Conservation (phyloP, 1,140 invertebrate species). For the Sinella curviseta region DNA sequence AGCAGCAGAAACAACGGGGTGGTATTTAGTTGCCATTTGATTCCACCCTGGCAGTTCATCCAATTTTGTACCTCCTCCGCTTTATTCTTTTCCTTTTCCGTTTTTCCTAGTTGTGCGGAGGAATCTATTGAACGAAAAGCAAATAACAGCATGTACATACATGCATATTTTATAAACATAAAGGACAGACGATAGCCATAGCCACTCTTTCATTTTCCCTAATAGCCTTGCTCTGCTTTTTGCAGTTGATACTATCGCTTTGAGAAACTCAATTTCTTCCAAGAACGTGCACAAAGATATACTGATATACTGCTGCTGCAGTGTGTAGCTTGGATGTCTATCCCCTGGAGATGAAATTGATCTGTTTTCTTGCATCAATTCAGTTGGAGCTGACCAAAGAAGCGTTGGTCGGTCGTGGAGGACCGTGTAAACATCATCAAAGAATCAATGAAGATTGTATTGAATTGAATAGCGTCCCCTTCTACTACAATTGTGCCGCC, state of each 20-base stretch:
- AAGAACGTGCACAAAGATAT: not conserved
- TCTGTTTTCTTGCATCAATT: slow-evolving; percentile 20
- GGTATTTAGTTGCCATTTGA: slow-evolving; percentile 7
- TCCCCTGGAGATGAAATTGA: slow-evolving; percentile 16
- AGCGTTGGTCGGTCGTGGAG: not conserved
- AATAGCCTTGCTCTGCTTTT: not conserved
- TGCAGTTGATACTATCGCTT: too few species aligned
- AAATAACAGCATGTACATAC: too few species aligned
- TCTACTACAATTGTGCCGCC: not conserved
- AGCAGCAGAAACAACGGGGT: not conserved
- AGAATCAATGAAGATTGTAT: not conserved
- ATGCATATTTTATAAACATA: too few species aligned
- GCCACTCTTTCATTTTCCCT: not conserved
- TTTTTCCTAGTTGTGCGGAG: not conserved
- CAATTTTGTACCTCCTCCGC: slow-evolving; percentile 3
- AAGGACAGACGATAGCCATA: too few species aligned
- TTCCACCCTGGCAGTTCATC: slow-evolving; percentile 9
- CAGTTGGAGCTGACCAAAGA: not conserved
- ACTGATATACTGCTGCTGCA: not conserved
- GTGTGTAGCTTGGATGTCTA: too few species aligned
- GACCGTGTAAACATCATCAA: not conserved
- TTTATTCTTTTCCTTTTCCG: not conserved
- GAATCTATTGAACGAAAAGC: not conserved
- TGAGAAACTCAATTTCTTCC: not conserved
- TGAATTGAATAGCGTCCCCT: not conserved